Conservation (phyloP, 2,888 invertebrate species). For the Aleiodes leptofemur region DNA sequence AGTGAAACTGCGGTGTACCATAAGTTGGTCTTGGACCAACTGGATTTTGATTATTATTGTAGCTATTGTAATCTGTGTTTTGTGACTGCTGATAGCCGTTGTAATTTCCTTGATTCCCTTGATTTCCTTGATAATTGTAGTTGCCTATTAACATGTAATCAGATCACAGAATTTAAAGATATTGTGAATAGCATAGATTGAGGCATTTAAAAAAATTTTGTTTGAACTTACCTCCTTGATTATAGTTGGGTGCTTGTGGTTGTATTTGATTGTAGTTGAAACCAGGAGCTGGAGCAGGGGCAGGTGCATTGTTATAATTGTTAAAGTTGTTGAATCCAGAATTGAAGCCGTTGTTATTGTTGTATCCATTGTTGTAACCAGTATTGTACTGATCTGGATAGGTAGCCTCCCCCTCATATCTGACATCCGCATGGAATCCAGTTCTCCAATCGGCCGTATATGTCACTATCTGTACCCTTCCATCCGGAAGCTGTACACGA, state of each 20-base stretch:
- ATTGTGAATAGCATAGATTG: not conserved
- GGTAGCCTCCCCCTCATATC: constrained; percentile 83
- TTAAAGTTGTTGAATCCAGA: constrained; percentile 58
- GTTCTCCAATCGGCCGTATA: constrained; percentile 88
- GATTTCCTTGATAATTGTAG: constrained; percentile 53
- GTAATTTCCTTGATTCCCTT: constrained; percentile 63
- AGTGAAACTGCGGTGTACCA: constrained; percentile 68
- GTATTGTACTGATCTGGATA: constrained; percentile 79
- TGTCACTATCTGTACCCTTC: constrained; percentile 82
- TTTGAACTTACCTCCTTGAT: constrained; percentile 44
- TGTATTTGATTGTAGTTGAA: constrained; percentile 47
- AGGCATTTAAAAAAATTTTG: not conserved
- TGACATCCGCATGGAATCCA: constrained; percentile 87
- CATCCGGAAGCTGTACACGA: constrained; percentile 80
- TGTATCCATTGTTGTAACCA: constrained; percentile 69
- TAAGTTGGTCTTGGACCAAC: constrained; percentile 64
- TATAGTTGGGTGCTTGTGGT: constrained; percentile 48
- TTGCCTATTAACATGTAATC: constrained; percentile 4
- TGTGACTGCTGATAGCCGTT: constrained; percentile 47
- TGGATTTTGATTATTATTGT: constrained; percentile 50
- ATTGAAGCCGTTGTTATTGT: constrained; percentile 54
- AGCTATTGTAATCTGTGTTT: constrained; percentile 42
- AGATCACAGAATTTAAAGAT: not conserved
- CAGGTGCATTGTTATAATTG: constrained; percentile 34
- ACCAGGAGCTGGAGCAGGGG: not conserved